These are phyloP conservation scores for Trichopria drosophilae DNA, from an alignment of 2,888 invertebrate genomes.

Conservation along the genomic window DNA sequence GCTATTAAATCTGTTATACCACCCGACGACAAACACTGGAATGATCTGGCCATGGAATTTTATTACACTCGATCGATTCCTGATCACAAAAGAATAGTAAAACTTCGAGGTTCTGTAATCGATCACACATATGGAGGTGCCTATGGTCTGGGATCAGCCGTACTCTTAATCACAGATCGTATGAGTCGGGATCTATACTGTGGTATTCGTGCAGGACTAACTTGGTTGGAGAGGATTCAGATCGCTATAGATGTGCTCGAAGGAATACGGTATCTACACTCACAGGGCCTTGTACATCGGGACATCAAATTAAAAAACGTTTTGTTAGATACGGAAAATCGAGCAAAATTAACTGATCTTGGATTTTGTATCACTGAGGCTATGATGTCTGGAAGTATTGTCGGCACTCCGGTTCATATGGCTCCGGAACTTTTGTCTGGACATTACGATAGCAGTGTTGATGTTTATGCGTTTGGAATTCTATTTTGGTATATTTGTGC, in stretches of 20 bases:
- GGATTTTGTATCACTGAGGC: conserved; percentile 90
- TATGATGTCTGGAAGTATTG: conserved; percentile 87
- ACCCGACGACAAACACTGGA: conserved; percentile 86
- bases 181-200: conserved; percentile 77
- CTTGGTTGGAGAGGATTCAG: conserved; percentile 67
- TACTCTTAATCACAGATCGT: conserved; percentile 79
- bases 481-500: conserved; percentile 90
- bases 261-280: conserved; percentile 86
- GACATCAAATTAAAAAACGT: conserved; percentile 91
- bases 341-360: conserved; percentile 83
- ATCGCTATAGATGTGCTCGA: conserved; percentile 83
- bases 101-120: conserved; percentile 77
- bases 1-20: conserved; percentile 88
- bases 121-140: conserved; percentile 75
- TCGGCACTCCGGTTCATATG: conserved; percentile 89
- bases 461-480: conserved; percentile 88
- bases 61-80: conserved; percentile 86
- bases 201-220: conserved; percentile 70
- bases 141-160: conserved; percentile 65
- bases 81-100: conserved; percentile 77
- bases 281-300: conserved; percentile 81
- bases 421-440: conserved; percentile 84
- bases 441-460: conserved; percentile 80
- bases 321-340: conserved; percentile 70
- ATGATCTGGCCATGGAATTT: conserved; percentile 88